Evolutionary conservation across 1,140 invertebrate genomes (phyloP), one percentile per base, ranked within the genome.

Genomic region (Prorops nasuta): DNA sequence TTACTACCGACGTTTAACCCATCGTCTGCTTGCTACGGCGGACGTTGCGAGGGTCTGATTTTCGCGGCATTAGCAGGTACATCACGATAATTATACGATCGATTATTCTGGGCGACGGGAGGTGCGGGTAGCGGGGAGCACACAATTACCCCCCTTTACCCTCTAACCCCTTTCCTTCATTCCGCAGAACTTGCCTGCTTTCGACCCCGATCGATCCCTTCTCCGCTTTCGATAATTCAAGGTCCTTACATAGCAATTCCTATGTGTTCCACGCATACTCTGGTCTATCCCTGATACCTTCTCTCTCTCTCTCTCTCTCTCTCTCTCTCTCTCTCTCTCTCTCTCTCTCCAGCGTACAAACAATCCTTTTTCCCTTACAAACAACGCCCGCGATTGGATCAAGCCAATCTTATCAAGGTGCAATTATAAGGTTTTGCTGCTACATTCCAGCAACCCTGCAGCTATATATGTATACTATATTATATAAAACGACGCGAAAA

Each of bases 71-170:
- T 71, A 67, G 63, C 56, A 65, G 64, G 54, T 64, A 67, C 64
- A 69, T 68, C 64, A 63, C 52, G 67, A 69, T 69, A 68, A 69
- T 69, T 69, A 67, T 69, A 60, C 64, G 63, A 69, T 69, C 62
- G 66, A 69, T 69, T 68, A 69, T 67, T 63, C 66, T 66, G 54
- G 50, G 59, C 37, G 60, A 51, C 47, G 50, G 49, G 46, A 51
- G 31, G 31, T 44, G 20, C 37, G 51, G 37, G 58, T 17, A n/a
- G 35, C 21, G 9, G 24, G 20, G 22, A 18, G 48, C 6, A 16
- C 44, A 55, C 55, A 62, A 62, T 63, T 62, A 44, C 59, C 62
- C 59, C 43, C 50, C 45, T 39, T n/a, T 17, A 44, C 31, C 40
- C 28, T 24, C 38, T 4, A 9, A 16, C 10, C 36, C 36, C 17